phyloP scores from a whole-genome alignment of 1,140 invertebrate species.

The Eriocheir sinensis region DNA sequence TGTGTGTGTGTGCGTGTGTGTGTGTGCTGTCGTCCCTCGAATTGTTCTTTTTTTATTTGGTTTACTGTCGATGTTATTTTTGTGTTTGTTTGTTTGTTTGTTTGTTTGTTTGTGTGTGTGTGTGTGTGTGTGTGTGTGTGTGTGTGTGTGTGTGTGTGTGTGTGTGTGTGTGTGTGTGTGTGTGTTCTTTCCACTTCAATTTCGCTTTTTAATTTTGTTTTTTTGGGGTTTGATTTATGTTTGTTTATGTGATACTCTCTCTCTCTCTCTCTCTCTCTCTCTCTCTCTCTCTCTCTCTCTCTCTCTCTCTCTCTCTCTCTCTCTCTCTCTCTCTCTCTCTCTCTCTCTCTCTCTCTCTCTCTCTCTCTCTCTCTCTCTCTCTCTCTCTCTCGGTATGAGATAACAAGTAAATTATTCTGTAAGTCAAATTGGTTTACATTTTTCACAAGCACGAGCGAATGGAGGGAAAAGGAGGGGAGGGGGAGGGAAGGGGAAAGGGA shows the following conservation, averaged over 20 bases:
- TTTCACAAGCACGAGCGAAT: not conserved
- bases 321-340: not conserved
- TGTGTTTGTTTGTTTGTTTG: too few relatives aligned
- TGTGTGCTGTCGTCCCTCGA: too few relatives aligned
- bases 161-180: not conserved
- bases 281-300: too few relatives aligned
- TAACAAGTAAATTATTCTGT: constrained; percentile 26
- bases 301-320: not conserved
- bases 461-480: not conserved
- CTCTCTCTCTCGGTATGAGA: not conserved
- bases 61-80: too few relatives aligned
- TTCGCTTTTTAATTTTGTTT: too few relatives aligned
- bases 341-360: not conserved
- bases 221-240: not conserved
- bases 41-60: too few relatives aligned
- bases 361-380: constrained; percentile 18
- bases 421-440: constrained; percentile 16
- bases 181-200: not conserved
- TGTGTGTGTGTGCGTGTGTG: too few relatives aligned
- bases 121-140: too few relatives aligned
- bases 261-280: too few relatives aligned
- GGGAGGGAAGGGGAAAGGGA: not conserved
- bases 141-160: too few relatives aligned
- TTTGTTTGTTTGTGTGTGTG: too few relatives aligned
- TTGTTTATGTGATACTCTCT: not conserved